Conservation (phyloP, 1,140 invertebrate species). For the Dendrolimus punctatus region DNA sequence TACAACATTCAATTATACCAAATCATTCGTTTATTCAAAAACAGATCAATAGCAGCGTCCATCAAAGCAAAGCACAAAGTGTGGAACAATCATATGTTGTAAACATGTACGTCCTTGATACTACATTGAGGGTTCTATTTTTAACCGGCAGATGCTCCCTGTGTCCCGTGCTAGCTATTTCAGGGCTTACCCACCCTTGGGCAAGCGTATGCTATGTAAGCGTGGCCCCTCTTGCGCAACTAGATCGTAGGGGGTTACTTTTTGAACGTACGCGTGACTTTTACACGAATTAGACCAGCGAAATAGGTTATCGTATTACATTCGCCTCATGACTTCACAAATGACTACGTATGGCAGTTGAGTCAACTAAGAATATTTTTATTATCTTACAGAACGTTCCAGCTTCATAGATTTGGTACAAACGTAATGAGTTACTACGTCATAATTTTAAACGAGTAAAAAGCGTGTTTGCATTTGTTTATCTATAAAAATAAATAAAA, state of each 20-base stretch:
- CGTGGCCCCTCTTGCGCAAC: slow-evolving; percentile 5
- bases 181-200: slow-evolving; percentile 27
- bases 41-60: slow-evolving; percentile 7
- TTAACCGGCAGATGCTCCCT: slow-evolving; percentile 52
- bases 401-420: too few species aligned
- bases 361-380: too few species aligned
- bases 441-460: too few species aligned
- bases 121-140: slow-evolving; percentile 65
- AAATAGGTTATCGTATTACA: background rate
- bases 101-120: slow-evolving; percentile 61
- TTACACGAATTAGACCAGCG: background rate
- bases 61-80: slow-evolving; percentile 1
- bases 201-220: slow-evolving; percentile 4
- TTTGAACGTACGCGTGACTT: slow-evolving; percentile 1
- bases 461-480: too few species aligned
- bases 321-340: background rate
- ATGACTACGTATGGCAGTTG: too few species aligned
- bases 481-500: too few species aligned
- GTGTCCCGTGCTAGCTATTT: slow-evolving; percentile 56
- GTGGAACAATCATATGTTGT: slow-evolving; percentile 18
- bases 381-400: too few species aligned
- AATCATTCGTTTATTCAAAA: too few species aligned
- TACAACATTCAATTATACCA: too few species aligned
- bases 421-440: too few species aligned
- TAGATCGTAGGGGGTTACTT: slow-evolving; percentile 3